Percentiles rank a stretch among this genome's conserved stretches.
These are phyloP conservation scores for Forficula auricularia DNA, from an alignment of 1,140 invertebrate species.

Conservation along the genomic window DNA sequence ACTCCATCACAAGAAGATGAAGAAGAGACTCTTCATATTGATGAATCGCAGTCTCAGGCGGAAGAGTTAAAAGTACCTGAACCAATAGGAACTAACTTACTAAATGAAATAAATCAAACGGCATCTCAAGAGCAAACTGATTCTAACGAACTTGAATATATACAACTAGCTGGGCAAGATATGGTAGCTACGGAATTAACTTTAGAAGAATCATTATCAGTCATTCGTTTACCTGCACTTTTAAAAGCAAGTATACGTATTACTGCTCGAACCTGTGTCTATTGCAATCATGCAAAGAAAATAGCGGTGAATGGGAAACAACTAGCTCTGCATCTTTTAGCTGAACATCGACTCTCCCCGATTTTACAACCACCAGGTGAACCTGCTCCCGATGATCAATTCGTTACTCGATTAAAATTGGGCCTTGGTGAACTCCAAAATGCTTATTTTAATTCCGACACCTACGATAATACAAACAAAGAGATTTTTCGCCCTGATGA, in stretches of 20 bases:
- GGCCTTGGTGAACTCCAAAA: constrained; percentile 29
- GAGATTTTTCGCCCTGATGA: constrained; percentile 31
- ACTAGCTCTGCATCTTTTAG: constrained; percentile 53
- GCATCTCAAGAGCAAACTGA: neutral
- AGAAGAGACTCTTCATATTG: constrained; percentile 9
- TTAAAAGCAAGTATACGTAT: constrained; percentile 50
- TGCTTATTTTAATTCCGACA: constrained; percentile 50
- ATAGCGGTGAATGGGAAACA: constrained; percentile 67
- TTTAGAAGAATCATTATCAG: constrained; percentile 51
- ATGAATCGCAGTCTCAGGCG: constrained; percentile 4
- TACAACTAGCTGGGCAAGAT: constrained; percentile 38
- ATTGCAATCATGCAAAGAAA: constrained; percentile 63
- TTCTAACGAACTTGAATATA: constrained; percentile 18
- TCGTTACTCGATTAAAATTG: neutral
- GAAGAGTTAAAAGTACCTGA: constrained; percentile 7
- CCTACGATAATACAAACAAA: constrained; percentile 38
- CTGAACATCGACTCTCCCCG: constrained; percentile 53
- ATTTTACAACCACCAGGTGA: constrained; percentile 31
- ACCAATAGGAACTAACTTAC: constrained; percentile 4
- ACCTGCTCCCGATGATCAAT: neutral
- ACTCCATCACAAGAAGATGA: constrained; percentile 6
- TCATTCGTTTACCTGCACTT: constrained; percentile 46
- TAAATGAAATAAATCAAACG: constrained; percentile 6
- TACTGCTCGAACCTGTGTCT: constrained; percentile 50
- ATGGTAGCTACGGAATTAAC: constrained; percentile 49